These are phyloP conservation scores for Sebastes variabilis DNA, from an alignment of 2,797 vertebrate genomes.

Conservation along the genomic window DNA sequence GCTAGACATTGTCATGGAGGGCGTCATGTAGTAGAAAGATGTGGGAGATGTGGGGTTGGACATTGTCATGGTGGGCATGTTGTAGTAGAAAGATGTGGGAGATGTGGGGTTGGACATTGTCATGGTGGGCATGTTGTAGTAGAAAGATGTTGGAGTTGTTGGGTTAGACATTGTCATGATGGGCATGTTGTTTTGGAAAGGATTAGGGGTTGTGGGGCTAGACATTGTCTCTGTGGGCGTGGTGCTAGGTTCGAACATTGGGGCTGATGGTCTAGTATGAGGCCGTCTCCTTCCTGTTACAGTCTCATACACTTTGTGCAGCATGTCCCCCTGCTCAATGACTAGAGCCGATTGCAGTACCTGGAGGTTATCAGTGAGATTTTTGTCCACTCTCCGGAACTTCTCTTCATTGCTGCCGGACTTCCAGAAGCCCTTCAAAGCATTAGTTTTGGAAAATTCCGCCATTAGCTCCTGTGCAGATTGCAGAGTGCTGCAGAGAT, in stretches of 20 bases:
- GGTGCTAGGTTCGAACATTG: background rate
- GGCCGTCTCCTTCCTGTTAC: no score
- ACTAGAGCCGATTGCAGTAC: background rate
- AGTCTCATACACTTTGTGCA: no score
- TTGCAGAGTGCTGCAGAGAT: conserved; percentile 66
- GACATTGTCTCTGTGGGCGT: fast-evolving
- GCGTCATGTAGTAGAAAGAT: no score
- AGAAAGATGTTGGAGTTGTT: background rate
- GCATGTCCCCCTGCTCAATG: background rate
- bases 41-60: background rate
- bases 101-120: background rate
- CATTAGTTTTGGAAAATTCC: background rate
- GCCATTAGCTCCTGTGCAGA: conserved; percentile 39
- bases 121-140: background rate
- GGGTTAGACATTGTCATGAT: no score
- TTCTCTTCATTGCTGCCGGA: background rate
- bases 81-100: background rate
- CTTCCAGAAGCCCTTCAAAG: background rate
- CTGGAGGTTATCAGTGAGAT: background rate
- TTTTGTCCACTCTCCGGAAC: background rate
- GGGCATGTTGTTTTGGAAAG: fast-evolving
- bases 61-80: background rate
- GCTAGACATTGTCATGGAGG: no score
- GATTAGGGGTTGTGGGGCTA: background rate
- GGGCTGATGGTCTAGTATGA: no score